Conservation (phyloP, 2,888 invertebrate genomes). For the Coenonympha glycerion region DNA sequence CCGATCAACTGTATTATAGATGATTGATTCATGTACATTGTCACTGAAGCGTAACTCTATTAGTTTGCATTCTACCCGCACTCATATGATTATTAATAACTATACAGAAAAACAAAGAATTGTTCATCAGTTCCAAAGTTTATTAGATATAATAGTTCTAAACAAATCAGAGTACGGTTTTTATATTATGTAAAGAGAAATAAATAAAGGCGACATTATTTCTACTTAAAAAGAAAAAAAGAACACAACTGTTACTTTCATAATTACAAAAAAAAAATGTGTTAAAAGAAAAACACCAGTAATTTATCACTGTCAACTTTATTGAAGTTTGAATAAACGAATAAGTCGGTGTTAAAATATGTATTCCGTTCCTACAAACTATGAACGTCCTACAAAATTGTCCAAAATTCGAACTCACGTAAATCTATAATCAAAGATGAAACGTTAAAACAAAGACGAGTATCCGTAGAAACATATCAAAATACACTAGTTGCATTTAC, state of each 20-base stretch:
- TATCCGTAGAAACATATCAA: slow-evolving; percentile 30
- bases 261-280: slow-evolving; percentile 21
- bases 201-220: slow-evolving; percentile 27
- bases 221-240: slow-evolving; percentile 23
- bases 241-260: slow-evolving; percentile 22
- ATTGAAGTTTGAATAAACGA: slow-evolving; percentile 27
- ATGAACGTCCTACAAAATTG: slow-evolving; percentile 30
- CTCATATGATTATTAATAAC: slow-evolving; percentile 8
- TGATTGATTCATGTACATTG: no score
- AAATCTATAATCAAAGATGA: slow-evolving; percentile 26
- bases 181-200: slow-evolving; percentile 25
- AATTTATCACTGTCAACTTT: slow-evolving; percentile 28
- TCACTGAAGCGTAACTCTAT: no score
- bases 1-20: no score
- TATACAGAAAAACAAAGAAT: slow-evolving; percentile 20
- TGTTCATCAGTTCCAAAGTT: slow-evolving; percentile 27
- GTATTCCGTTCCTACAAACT: slow-evolving; percentile 29
- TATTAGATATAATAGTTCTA: slow-evolving; percentile 27
- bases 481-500: slow-evolving; percentile 29
- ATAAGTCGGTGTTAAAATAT: slow-evolving; percentile 22
- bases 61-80: slow-evolving; percentile 18
- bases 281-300: slow-evolving; percentile 21
- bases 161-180: slow-evolving; percentile 27
- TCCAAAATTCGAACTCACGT: slow-evolving; percentile 29
- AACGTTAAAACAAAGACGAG: slow-evolving; percentile 27